Evolutionary conservation across 2,113 vertebrate species (phyloP).

Genomic region (Callipepla californica): DNA sequence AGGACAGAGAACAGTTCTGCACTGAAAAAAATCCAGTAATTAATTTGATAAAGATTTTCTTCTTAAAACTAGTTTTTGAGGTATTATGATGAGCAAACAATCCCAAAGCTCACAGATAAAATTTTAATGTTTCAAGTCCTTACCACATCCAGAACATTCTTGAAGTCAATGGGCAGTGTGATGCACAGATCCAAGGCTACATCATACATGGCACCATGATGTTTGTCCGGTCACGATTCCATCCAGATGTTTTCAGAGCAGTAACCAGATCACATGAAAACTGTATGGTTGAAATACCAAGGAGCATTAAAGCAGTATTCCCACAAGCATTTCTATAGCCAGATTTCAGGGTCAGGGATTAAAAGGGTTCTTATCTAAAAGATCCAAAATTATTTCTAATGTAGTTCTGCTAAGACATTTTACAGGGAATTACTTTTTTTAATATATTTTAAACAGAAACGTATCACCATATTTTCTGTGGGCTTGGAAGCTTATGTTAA

Average conservation of each 20-base stretch:
- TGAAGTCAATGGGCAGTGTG: background rate
- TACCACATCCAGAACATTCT: background rate
- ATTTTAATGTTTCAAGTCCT: background rate
- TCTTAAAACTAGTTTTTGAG: conserved; percentile 6
- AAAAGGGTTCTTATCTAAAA: conserved; percentile 69
- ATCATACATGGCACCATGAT: background rate
- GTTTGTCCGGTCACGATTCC: background rate
- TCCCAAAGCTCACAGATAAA: background rate
- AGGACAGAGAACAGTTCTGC: background rate
- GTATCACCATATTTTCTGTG: conserved; percentile 83
- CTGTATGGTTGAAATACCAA: background rate
- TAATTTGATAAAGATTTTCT: background rate
- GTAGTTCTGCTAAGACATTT: conserved; percentile 72
- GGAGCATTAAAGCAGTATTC: background rate
- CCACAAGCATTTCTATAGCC: background rate
- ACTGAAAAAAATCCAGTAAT: background rate
- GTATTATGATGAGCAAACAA: background rate
- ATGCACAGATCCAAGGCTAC: background rate
- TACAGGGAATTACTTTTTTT: conserved; percentile 76
- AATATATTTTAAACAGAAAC: conserved; percentile 80
- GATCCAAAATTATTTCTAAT: conserved; percentile 76
- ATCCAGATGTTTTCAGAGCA: background rate
- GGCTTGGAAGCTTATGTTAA: conserved; percentile 86
- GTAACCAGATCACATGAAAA: background rate
- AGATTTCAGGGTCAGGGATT: background rate